Evolutionary conservation across 2,113 vertebrate genomes (phyloP), one percentile per base, ranked within the genome.

Genomic region (Danionella cerebrum): DNA sequence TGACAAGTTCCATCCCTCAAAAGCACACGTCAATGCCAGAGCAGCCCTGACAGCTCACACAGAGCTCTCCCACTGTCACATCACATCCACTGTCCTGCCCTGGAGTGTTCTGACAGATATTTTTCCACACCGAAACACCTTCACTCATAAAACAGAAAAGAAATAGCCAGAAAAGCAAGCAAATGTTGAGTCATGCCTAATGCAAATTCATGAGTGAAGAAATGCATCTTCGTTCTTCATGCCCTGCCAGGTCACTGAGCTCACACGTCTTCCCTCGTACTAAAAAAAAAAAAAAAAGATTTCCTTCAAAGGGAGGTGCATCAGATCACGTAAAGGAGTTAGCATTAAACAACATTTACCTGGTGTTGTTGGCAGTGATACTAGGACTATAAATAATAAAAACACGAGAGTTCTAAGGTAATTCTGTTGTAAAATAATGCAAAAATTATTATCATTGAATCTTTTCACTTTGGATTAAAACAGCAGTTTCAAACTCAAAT

Each of bases 171-270:
- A 47, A 59, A 31, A 16, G 21, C 7, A 13, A 10, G 19, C 6
- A 25, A 25, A 11, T 11, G 25, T 16, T 9, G 5, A 33, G 4
- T 16, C 24, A 52, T 10, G 5, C 24, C 8, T 12, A 27, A 19
- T 10, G 50, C 1, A 22, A 42, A 22, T 24, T 8, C 8, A 39
- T 27, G 18, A 59, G 41, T 18, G 65, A 47, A 67, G 14, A 70
- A 62, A 63, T 24, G 18, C 38, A 22, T 57, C 41, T 19, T 67
- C 29, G 7, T 4, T 31, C 70, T 45, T 45, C 22, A 47, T 2
- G n/a, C 1, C 2, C 69, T 66, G 69, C 42, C 69, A 66, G 70
- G 63, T 60, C 45, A 72, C 53, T 52, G n/a, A 62, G 47, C 47
- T 57, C 8, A 6, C 16, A 19, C 19, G 11, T 10, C 12, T 39